Evolutionary conservation across 1,140 invertebrate genomes (phyloP).

Genomic region (Holotrichia oblita): DNA sequence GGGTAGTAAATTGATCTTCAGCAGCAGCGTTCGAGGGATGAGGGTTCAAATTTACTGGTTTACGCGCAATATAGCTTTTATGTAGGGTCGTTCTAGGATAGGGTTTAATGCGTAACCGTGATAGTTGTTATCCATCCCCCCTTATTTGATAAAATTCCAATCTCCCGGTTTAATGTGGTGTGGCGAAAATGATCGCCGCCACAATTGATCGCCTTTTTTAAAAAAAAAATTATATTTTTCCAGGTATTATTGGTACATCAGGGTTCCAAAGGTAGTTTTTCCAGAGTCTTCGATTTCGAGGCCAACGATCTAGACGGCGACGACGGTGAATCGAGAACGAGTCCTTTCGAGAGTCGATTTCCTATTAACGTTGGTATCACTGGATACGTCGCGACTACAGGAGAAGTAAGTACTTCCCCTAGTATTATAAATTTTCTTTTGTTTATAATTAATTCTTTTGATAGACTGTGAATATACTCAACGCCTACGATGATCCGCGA

Average conservation of each 20-base stretch:
- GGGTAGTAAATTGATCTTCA: too few species aligned
- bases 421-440: slow-evolving; percentile 28
- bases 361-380: slow-evolving; percentile 97
- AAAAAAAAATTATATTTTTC: too few species aligned
- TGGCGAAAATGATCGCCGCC: background rate
- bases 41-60: too few species aligned
- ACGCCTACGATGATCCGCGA: slow-evolving; percentile 90
- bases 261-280: slow-evolving; percentile 88
- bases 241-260: slow-evolving; percentile 89
- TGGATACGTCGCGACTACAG: slow-evolving; percentile 94
- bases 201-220: too few species aligned
- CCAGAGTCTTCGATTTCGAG: slow-evolving; percentile 91
- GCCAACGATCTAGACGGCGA: slow-evolving; percentile 79
- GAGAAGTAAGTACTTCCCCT: slow-evolving; percentile 75
- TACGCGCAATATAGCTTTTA: too few species aligned
- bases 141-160: background rate
- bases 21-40: too few species aligned
- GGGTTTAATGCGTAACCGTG: background rate
- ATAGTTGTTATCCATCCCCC: background rate
- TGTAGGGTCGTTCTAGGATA: background rate
- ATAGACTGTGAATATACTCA: slow-evolving; percentile 86
- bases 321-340: slow-evolving; percentile 79
- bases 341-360: slow-evolving; percentile 91
- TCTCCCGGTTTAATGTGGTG: background rate
- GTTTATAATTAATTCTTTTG: background rate